Evolutionary conservation across 2,113 vertebrate genomes (phyloP), one percentile per base, ranked within the genome.

Genomic region (Rhodinocichla rosea): DNA sequence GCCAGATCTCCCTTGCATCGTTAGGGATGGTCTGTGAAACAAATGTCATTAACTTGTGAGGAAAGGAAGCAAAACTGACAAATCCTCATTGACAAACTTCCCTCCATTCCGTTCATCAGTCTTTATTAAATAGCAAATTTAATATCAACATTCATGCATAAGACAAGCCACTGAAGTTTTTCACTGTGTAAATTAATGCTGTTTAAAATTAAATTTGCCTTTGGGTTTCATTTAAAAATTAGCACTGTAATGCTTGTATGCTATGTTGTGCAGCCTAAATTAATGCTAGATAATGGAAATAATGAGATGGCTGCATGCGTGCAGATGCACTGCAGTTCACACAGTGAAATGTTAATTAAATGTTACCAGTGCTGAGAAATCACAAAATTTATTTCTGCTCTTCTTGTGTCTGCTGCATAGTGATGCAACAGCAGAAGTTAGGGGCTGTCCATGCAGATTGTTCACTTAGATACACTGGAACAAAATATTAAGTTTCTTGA

Each of bases 101-200:
- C 57, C 89, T 97, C 57, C 59, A 32, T 83, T 90, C 67, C 67
- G 86, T 92, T 94, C 92, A 92, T 96, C 85, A 91, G 78, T 95
- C 95, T 96, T 97, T 95, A 98, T 97, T 97, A 97, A 97, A 96
- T 10, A 97, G 17, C 68, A 94, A 68, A 86, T 89, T 97, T 93
- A 95, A 89, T 95, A 92, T 90, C 73, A 80, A 77, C 35, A 62
- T 75, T 70, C 53, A 80, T 47, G 71, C 79, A 67, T 77, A 80
- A 96, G 81, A 69, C 35, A 87, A 83, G 19, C 10, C 76, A 69
- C 77, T 69, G 71, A 94, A 93, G 42, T 83, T 81, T 87, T 78
- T 74, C 67, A 24, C 42, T 5, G 7, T 47, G 70, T 91, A 95
- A 97, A 98, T 83, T 68, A 91, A 90, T 92, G 35, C 23, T 76